phyloP scores from a whole-genome alignment of 1,140 invertebrate genomes.

The Solenopsis invicta region DNA sequence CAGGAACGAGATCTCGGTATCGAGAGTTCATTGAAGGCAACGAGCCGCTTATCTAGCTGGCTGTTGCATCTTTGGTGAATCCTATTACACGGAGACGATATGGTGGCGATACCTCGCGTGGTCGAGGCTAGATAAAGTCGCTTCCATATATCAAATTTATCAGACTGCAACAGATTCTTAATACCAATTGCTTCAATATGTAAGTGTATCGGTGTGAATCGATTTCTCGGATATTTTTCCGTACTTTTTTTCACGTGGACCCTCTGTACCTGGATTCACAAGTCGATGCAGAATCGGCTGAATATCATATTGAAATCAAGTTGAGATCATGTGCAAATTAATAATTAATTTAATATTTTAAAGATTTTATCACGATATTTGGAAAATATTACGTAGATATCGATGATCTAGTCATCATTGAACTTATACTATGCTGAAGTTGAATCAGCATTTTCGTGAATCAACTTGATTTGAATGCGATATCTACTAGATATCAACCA shows the following conservation, averaged over 20 bases:
- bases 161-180: background rate
- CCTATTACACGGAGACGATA: slow-evolving; percentile 20
- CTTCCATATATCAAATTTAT: slow-evolving; percentile 30
- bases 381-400: too few relatives aligned
- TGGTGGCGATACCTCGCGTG: background rate
- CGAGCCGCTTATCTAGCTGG: slow-evolving; percentile 25
- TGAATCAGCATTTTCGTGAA: too few relatives aligned
- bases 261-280: too few relatives aligned
- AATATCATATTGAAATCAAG: too few relatives aligned
- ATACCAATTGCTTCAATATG: background rate
- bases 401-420: too few relatives aligned
- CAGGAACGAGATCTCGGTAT: background rate
- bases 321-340: too few relatives aligned
- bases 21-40: slow-evolving; percentile 5
- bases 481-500: too few relatives aligned
- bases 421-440: too few relatives aligned
- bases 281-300: too few relatives aligned
- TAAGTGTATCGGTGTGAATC: background rate
- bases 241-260: background rate
- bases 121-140: slow-evolving; percentile 22
- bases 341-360: too few relatives aligned
- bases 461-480: too few relatives aligned
- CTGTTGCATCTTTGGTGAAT: slow-evolving; percentile 1
- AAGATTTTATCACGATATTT: too few relatives aligned
- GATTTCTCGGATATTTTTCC: background rate